Conservation (phyloP, 2,888 invertebrate species). For the Stenolophus ochropezus region DNA sequence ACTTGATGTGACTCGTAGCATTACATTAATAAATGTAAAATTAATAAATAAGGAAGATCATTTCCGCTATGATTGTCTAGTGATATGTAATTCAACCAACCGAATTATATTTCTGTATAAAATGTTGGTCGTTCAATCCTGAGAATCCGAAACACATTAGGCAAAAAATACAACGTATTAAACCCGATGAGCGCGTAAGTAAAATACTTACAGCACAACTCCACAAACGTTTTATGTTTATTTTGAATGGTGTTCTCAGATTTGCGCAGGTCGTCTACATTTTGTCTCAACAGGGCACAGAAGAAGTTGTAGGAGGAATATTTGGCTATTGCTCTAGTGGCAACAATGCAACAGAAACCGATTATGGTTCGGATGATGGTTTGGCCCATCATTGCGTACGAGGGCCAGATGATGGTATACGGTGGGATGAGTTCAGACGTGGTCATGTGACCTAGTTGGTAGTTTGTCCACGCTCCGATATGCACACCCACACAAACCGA, state of each 20-base stretch:
- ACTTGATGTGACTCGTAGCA: neutral
- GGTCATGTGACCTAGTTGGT: constrained; percentile 84
- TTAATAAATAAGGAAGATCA: constrained; percentile 11
- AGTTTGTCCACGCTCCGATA: constrained; percentile 89
- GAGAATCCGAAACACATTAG: constrained; percentile 84
- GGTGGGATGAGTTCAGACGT: constrained; percentile 77
- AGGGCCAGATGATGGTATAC: constrained; percentile 87
- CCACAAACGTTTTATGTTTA: constrained; percentile 84
- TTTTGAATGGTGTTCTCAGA: constrained; percentile 81
- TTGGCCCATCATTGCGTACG: constrained; percentile 81
- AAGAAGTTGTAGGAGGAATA: constrained; percentile 81
- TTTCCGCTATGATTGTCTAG: constrained; percentile 50
- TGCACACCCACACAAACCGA: constrained; percentile 88
- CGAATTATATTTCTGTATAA: constrained; percentile 86
- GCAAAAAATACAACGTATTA: constrained; percentile 84
- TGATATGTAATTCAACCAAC: constrained; percentile 29
- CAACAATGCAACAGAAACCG: constrained; percentile 85
- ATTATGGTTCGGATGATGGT: constrained; percentile 82
- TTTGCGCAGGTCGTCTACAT: constrained; percentile 80
- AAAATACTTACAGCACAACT: constrained; percentile 88
- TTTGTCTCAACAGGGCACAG: constrained; percentile 81
- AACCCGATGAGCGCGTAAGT: constrained; percentile 88
- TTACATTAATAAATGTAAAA: neutral
- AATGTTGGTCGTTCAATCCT: constrained; percentile 88
- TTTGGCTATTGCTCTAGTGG: constrained; percentile 82